Conservation (phyloP, 2,888 invertebrate species). For the Iphiclides podalirius region DNA sequence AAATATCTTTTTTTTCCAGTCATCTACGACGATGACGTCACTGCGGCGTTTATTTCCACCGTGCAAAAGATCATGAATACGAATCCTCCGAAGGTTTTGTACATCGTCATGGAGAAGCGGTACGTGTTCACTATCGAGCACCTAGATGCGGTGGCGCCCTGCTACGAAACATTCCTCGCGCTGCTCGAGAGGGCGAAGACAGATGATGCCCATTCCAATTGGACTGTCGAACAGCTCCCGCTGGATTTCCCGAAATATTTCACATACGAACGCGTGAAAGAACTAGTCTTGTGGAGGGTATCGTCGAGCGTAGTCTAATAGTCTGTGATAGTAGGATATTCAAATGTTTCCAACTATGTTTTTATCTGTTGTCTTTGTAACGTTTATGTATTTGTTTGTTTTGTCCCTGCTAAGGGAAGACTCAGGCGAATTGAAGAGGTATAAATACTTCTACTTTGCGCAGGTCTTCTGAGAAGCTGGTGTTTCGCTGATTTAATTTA, state of each 20-base stretch:
- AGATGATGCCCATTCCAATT: constrained; percentile 61
- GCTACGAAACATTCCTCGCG: constrained; percentile 90
- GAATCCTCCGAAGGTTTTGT: constrained; percentile 82
- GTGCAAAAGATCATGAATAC: constrained; percentile 83
- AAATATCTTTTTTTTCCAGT: no score
- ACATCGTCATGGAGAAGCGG: constrained; percentile 90
- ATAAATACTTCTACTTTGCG: no score
- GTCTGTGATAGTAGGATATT: constrained; percentile 46
- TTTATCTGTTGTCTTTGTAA: neutral
- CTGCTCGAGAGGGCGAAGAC: constrained; percentile 75
- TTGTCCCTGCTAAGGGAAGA: no score
- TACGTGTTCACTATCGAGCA: constrained; percentile 91
- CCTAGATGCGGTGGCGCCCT: constrained; percentile 90
- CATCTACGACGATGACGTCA: constrained; percentile 90
- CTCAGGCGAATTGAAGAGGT: no score
- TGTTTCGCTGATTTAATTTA: no score
- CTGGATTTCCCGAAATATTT: constrained; percentile 90
- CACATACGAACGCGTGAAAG: constrained; percentile 88
- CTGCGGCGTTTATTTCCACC: constrained; percentile 88
- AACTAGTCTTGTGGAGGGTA: constrained; percentile 88
- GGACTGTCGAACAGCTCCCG: constrained; percentile 82
- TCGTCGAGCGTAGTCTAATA: constrained; percentile 44
- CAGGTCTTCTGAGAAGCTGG: no score
- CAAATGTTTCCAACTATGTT: constrained; percentile 27
- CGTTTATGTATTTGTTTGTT: no score